phyloP scores from a whole-genome alignment of 2,113 vertebrate genomes.

The Solea solea region DNA sequence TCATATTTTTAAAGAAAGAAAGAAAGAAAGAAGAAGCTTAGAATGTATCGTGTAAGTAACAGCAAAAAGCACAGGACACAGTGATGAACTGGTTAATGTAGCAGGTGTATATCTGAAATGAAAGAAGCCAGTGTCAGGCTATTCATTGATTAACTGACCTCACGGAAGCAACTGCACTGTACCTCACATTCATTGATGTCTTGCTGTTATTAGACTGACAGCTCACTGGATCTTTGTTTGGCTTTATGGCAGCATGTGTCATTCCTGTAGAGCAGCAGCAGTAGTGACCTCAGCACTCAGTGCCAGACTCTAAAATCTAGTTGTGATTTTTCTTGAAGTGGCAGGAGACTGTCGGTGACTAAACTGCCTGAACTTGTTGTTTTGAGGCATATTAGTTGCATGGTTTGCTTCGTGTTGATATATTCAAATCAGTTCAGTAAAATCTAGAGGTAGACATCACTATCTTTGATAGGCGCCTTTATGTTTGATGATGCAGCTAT shows the following conservation, averaged over 20 bases:
- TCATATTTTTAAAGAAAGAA: too few species aligned
- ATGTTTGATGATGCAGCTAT: background rate
- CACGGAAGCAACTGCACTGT: too few species aligned
- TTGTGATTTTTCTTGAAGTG: background rate
- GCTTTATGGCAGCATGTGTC: constrained; percentile 29
- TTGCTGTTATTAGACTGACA: constrained; percentile 44
- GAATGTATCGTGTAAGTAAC: too few species aligned
- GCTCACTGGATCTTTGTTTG: constrained; percentile 31
- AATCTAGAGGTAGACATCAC: background rate
- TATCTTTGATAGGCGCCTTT: constrained; percentile 12
- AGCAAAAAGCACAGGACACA: background rate
- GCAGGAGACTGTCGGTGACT: accelerated
- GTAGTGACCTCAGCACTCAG: constrained; percentile 12
- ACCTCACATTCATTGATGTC: background rate
- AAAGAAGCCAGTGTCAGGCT: background rate
- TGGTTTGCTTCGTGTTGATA: background rate
- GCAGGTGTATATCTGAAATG: background rate
- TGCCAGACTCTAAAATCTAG: background rate
- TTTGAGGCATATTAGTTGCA: background rate
- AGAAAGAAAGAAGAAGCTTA: too few species aligned
- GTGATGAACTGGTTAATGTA: background rate
- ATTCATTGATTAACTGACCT: background rate
- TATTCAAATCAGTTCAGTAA: background rate
- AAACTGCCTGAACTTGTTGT: background rate
- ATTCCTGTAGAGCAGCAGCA: constrained; percentile 22